Conservation (phyloP, 2,888 invertebrate species). For the Brachypalpus laphriformis region DNA sequence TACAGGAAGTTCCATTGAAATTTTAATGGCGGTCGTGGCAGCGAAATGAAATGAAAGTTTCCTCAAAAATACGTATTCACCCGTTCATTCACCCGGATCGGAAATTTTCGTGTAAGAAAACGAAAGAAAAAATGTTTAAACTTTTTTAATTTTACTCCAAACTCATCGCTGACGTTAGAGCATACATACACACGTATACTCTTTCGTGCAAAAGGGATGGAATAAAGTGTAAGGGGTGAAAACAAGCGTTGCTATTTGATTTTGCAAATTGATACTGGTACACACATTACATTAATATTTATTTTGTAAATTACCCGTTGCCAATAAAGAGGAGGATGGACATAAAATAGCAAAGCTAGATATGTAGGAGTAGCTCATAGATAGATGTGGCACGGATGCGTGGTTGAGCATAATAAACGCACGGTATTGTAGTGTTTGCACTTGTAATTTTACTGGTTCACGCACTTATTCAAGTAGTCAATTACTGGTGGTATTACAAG, state of each 20-base stretch:
- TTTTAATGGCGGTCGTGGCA: conserved; percentile 42
- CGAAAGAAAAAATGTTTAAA: conserved; percentile 8
- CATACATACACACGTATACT: no score
- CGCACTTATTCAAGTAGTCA: no score
- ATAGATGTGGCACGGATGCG: not conserved
- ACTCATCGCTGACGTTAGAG: not conserved
- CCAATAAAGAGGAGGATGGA: conserved; percentile 1
- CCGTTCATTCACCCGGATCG: not conserved
- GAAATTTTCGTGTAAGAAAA: conserved; percentile 1
- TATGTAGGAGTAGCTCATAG: not conserved
- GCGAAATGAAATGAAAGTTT: conserved; percentile 47
- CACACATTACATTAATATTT: conserved; percentile 61
- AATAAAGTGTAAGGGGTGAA: conserved; percentile 21
- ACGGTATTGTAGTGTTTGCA: not conserved
- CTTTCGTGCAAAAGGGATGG: not conserved
- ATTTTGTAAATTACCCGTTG: conserved; percentile 55
- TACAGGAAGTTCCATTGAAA: conserved; percentile 50
- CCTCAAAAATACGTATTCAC: conserved; percentile 5
- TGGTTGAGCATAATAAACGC: not conserved
- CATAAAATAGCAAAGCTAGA: not conserved
- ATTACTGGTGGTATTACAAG: no score
- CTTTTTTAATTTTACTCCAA: conserved; percentile 31
- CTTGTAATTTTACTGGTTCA: not conserved
- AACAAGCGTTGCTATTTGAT: conserved; percentile 64
- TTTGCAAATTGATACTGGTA: conserved; percentile 66